Evolutionary conservation across 2,888 invertebrate genomes (phyloP).

Genomic region (Trichopria drosophilae): DNA sequence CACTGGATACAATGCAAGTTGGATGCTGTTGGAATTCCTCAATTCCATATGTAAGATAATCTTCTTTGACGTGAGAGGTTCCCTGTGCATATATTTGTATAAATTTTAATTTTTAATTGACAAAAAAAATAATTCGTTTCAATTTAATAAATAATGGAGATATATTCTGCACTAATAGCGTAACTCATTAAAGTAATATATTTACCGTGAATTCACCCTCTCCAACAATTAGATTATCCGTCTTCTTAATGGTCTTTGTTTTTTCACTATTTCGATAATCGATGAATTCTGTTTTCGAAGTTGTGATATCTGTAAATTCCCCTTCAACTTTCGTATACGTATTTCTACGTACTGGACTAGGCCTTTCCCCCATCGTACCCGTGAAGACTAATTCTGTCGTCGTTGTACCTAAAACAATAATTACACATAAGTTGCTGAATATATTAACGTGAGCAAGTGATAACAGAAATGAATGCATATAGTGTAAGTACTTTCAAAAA

Average conservation of each 20-base stretch:
- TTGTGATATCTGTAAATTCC: conserved; percentile 72
- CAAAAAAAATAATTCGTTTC: too few relatives aligned
- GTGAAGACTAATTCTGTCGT: conserved; percentile 72
- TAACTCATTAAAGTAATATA: conserved; percentile 4
- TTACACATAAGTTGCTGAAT: conserved; percentile 37
- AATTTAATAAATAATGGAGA: not conserved
- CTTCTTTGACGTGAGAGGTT: conserved; percentile 53
- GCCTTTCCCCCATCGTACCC: conserved; percentile 67
- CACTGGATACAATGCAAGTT: conserved; percentile 74
- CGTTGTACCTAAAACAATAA: conserved; percentile 75
- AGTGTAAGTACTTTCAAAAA: too few relatives aligned
- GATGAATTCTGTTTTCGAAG: conserved; percentile 68
- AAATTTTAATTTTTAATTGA: not conserved
- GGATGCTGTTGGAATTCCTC: conserved; percentile 63
- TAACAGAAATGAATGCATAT: conserved; percentile 5
- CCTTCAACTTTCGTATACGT: conserved; percentile 80
- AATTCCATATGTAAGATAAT: conserved; percentile 50
- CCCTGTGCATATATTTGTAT: conserved; percentile 39
- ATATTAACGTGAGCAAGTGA: not conserved
- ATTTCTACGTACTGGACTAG: conserved; percentile 70
- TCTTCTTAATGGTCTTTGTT: conserved; percentile 65
- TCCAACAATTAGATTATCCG: conserved; percentile 68
- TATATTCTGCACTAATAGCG: not conserved
- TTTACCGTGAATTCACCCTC: conserved; percentile 64
- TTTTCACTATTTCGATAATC: conserved; percentile 67